phyloP scores from a whole-genome alignment of 2,113 vertebrate genomes.

The Cyprinodon tularosa region DNA sequence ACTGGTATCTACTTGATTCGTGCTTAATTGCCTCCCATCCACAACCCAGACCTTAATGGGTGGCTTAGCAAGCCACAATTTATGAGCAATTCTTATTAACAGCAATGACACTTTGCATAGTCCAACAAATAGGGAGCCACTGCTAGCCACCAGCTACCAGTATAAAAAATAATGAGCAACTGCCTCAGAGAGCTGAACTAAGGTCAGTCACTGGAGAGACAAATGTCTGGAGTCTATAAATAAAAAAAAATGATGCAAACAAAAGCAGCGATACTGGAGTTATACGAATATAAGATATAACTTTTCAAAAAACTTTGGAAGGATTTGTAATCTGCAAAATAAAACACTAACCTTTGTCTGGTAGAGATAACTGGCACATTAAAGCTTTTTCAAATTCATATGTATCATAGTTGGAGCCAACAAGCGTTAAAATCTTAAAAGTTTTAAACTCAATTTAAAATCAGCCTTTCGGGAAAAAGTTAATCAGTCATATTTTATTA shows the following conservation, averaged over 20 bases:
- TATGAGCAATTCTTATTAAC: conserved; percentile 39
- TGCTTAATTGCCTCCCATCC: conserved; percentile 48
- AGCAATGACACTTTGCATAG: conserved; percentile 19
- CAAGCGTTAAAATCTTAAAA: neutral
- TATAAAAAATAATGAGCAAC: conserved; percentile 50
- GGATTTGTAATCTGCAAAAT: conserved; percentile 6
- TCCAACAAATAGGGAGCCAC: conserved; percentile 28
- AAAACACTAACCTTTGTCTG: conserved; percentile 58
- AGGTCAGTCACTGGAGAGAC: conserved; percentile 28
- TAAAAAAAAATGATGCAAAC: neutral
- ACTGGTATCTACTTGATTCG: conserved; percentile 38
- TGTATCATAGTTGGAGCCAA: neutral
- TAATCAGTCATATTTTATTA: too few species aligned
- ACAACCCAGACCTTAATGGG: conserved; percentile 26
- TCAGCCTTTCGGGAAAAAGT: neutral
- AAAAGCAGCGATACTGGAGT: neutral
- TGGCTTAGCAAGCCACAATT: conserved; percentile 29
- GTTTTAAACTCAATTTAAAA: neutral
- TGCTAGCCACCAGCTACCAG: conserved; percentile 7
- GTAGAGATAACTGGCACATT: neutral
- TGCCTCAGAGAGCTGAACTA: conserved; percentile 10
- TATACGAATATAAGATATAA: conserved; percentile 13
- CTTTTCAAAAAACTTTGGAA: conserved; percentile 21
- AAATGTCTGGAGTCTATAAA: conserved; percentile 8
- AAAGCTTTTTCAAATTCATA: neutral